Conservation (phyloP, 2,113 vertebrate genomes). For the Mustela nigripes region DNA sequence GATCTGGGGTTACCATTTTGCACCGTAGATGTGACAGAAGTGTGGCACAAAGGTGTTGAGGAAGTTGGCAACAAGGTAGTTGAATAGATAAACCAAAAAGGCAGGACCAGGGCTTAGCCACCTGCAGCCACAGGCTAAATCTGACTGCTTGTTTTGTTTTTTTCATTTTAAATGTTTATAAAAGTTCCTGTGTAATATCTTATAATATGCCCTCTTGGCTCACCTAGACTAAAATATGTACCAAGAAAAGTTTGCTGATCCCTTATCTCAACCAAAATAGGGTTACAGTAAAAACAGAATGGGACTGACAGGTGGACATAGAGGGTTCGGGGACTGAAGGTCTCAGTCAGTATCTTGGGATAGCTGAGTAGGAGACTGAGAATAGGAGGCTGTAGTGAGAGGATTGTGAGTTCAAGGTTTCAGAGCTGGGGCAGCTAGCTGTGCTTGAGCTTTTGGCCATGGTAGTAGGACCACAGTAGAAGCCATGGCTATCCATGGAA, state of each 20-base stretch:
- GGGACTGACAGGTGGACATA: not conserved
- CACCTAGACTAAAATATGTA: not conserved
- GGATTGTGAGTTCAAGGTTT: not conserved
- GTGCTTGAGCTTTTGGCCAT: not conserved
- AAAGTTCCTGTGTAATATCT: not conserved
- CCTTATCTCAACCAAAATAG: not conserved
- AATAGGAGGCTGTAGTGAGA: not conserved
- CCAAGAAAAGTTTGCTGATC: conserved; percentile 9
- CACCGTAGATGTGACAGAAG: not conserved
- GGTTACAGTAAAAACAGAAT: not conserved
- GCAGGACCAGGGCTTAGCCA: not conserved
- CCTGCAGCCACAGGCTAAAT: not conserved
- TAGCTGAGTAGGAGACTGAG: not conserved
- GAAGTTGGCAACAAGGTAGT: not conserved
- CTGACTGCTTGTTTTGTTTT: not conserved
- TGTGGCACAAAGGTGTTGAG: not conserved
- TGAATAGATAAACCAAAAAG: not conserved
- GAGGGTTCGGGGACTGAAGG: not conserved
- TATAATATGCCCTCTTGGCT: not conserved
- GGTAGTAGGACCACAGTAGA: not conserved
- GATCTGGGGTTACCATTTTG: not conserved
- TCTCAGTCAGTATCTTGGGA: not conserved
- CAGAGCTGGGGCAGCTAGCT: not conserved
- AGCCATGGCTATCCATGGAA: not conserved
- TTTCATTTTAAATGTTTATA: not conserved